Evolutionary conservation across 2,113 vertebrate species (phyloP).

Genomic region (Theropithecus gelada): DNA sequence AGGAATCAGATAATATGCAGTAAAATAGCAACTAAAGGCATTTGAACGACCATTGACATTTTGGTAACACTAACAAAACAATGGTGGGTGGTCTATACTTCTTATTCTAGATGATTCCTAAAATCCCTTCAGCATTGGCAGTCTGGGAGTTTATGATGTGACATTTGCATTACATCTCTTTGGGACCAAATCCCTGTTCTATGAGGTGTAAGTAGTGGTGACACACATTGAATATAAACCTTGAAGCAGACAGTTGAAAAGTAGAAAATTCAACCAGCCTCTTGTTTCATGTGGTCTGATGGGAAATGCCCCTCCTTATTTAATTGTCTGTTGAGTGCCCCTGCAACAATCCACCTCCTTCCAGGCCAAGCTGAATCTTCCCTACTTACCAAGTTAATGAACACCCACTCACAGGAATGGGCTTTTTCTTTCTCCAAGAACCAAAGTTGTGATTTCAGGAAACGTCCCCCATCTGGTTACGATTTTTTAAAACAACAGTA

Average conservation of each 20-base stretch:
- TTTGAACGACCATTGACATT: background rate
- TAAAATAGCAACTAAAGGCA: background rate
- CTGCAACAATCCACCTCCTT: background rate
- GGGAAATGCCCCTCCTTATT: background rate
- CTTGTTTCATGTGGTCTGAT: background rate
- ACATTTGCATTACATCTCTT: background rate
- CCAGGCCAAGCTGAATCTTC: background rate
- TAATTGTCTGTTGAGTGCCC: background rate
- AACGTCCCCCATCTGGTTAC: background rate
- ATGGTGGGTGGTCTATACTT: background rate
- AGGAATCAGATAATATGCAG: background rate
- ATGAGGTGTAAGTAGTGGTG: background rate
- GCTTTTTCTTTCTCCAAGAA: background rate
- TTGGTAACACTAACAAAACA: background rate
- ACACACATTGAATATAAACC: background rate
- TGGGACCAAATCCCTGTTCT: background rate
- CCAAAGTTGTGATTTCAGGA: constrained; percentile 13
- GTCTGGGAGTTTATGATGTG: background rate
- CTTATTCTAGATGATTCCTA: background rate
- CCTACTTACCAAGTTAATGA: background rate
- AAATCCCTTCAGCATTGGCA: background rate
- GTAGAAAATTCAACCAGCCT: background rate
- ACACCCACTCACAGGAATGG: background rate
- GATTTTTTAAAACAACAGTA: background rate
- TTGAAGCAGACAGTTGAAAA: background rate